Conservation (phyloP, 2,113 vertebrate species). For the Gopherus evgoodei region DNA sequence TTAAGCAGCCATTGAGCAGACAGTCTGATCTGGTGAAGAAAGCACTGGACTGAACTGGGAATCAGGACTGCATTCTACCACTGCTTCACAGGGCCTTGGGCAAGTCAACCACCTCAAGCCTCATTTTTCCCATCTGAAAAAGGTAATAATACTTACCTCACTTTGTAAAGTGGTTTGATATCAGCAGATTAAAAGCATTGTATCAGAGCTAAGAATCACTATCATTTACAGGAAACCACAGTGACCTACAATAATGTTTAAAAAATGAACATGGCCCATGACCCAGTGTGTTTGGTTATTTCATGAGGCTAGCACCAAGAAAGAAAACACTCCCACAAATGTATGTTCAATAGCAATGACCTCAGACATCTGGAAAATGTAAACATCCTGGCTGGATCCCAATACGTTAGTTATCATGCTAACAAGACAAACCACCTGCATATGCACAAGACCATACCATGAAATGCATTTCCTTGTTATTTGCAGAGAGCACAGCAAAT, state of each 20-base stretch:
- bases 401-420: not conserved
- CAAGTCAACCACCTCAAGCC: not conserved
- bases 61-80: not conserved
- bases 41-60: not conserved
- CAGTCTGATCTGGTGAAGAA: not conserved
- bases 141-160: not conserved
- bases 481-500: not conserved
- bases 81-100: not conserved
- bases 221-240: not conserved
- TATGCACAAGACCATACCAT: not conserved
- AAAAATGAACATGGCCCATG: fast-evolving
- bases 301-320: too few species aligned
- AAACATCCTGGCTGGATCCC: not conserved
- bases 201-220: not conserved
- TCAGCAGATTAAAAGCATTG: not conserved
- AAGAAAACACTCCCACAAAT: too few species aligned
- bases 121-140: not conserved
- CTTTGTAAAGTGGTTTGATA: not conserved
- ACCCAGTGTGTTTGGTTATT: not conserved
- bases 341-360: not conserved
- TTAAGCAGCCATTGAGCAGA: not conserved
- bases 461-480: not conserved
- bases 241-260: not conserved
- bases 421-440: not conserved
- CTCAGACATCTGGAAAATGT: not conserved